Evolutionary conservation across 1,140 invertebrate genomes (phyloP).

Genomic region (Medauroidea extradentata): DNA sequence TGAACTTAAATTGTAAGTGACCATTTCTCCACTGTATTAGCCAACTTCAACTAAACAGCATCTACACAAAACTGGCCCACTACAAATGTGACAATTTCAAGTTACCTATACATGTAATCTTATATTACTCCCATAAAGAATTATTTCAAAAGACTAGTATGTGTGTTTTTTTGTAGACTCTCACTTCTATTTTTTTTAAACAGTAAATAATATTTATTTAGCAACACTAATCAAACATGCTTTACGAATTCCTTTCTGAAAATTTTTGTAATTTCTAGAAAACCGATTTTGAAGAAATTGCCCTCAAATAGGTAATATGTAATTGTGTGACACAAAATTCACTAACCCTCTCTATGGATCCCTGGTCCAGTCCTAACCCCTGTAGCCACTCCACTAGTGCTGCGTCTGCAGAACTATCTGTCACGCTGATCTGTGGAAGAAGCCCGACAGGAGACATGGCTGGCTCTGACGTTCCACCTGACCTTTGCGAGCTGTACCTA

Average conservation of each 20-base stretch:
- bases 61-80: no score
- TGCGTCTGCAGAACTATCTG: conserved; percentile 37
- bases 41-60: no score
- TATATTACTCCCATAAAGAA: no score
- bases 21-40: no score
- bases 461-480: conserved; percentile 15
- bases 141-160: no score
- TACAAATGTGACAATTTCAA: no score
- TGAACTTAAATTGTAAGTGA: no score
- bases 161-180: no score
- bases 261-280: conserved; percentile 2
- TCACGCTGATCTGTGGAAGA: conserved; percentile 39
- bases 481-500: conserved; percentile 21
- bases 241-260: not conserved
- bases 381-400: conserved; percentile 55
- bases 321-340: conserved; percentile 1
- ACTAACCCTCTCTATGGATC: conserved; percentile 50
- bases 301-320: not conserved
- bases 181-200: no score
- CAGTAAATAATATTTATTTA: no score
- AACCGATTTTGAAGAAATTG: conserved; percentile 1
- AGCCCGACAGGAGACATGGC: conserved; percentile 24
- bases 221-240: no score
- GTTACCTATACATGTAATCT: no score
- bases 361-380: conserved; percentile 52